Base-by-base conservation (phyloP, 2,113 vertebrate genomes). In the Ptychochromis oligacanthus region DNA sequence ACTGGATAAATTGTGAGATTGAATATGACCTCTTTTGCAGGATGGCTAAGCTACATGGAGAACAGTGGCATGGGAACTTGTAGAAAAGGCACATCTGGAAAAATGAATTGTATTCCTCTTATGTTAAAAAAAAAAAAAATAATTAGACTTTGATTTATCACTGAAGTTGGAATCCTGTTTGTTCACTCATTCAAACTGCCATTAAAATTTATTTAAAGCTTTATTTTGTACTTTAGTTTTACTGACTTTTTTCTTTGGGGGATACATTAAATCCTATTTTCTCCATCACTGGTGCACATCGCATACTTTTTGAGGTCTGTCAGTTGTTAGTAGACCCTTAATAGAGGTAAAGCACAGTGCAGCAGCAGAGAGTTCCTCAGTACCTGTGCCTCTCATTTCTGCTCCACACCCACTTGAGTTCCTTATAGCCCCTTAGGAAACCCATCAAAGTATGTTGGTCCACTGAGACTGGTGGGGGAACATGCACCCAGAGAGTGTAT, bases 401-500 rank as follows among this genome's bases (percentile, higher is more conserved):
- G 61, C 82, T 82, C 79, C 82, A 80, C 72, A 88, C 60, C 76
- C 75, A 85, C 81, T 88, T 87, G 83, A 89, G 78, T 87, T 91
- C 86, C 84, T 89, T 75, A 81, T 58, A 75, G 74, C 86, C 89
- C 90, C 89, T 76, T 77, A 91, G 93, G 90, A 93, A 92, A 90
- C 89, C 84, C 91, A 94, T 93, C 94, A 95, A 95, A 93, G 92
- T 88, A 59, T 95, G 94, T 94, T 95, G 92, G 96, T 97, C 96
- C 94, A 84, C 94, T 87, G 96, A 96, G 97, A 96, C 93, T 80
- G 90, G 88, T 80, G 92, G 89, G 89, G 88, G 94, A 97, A 97
- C 96, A 96, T 95, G 94, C 95, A 95, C 95, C 95, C 93, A 94
- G 94, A 94, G 95, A 97, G 85, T 75, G 83, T 18, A 78, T 88